Base-by-base conservation (phyloP, 2,113 vertebrate species). In the Campylorhamphus procurvoides region DNA sequence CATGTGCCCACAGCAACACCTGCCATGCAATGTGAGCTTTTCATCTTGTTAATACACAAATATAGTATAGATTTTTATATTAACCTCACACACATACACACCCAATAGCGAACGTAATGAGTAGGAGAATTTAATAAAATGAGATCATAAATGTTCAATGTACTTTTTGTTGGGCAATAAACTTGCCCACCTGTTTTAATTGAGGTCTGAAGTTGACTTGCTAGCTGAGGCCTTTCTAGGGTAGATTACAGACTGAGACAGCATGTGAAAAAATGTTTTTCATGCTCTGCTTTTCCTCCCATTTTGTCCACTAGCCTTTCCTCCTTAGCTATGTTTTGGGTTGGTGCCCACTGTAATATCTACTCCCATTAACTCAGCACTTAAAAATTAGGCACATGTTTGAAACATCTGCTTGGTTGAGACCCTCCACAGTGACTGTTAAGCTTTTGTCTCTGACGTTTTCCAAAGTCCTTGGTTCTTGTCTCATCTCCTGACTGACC, bases 1-100 rank as follows among this genome's bases (percentile, higher is more conserved):
- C 69, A 44, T 82, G 81, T 89, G 90, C 89, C 56, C 69, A 40
- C 85, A 79, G 81, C 89, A 97, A 39, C 97, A 98, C 97, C 97
- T 98, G 97, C 95, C 68, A 24, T 1, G 56, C 96, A 97, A 97
- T 37, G 97, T 95, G 93, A 95, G 78, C 50, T 95, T 93, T 96
- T 89, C 87, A 71, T 67, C 89, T 85, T 62, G 80, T 80, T 96
- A 64, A 88, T 84, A 47, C n/a, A 81, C 31, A 78, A 87, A 77
- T 72, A 55, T 9, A 46, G 14, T 64, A 7, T 6, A 60, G 28
- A 46, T 93, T 84, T 84, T 50, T 92, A 4, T 72, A 47, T 89
- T 91, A 68, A 55, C 33, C 13, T 58, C 10, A 5, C 35, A 68
- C 20, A 50, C 8, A 4, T 40, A 27, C 24, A 9, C 50, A 62